These are phyloP conservation scores for Brachynemurus nebulosus DNA, from an alignment of 2,888 invertebrate genomes.

Conservation along the genomic window DNA sequence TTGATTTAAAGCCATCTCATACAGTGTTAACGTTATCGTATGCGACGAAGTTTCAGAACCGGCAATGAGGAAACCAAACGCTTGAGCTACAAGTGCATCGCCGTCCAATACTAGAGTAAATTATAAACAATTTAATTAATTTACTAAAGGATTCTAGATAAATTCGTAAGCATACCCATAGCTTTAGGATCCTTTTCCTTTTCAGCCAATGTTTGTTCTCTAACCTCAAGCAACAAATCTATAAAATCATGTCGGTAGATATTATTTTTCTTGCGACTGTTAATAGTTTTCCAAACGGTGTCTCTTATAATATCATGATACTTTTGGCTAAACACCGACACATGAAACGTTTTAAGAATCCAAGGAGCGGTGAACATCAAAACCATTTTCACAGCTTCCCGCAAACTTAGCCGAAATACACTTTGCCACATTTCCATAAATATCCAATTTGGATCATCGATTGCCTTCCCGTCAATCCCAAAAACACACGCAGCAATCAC, in stretches of 20 bases:
- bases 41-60: conserved; percentile 39
- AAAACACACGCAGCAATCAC: conserved; percentile 4
- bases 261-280: conserved; percentile 4
- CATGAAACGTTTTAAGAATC: conserved; percentile 25
- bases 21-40: conserved; percentile 31
- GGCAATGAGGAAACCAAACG: conserved; percentile 35
- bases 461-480: conserved; percentile 2
- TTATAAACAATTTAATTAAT: too few species aligned
- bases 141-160: too few species aligned
- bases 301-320: conserved; percentile 24
- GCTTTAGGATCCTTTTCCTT: too few species aligned
- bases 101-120: not conserved
- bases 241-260: conserved; percentile 7
- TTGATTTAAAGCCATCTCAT: conserved; percentile 31
- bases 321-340: conserved; percentile 24
- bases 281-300: conserved; percentile 24
- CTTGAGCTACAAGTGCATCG: not conserved
- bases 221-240: conserved; percentile 4
- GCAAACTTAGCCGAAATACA: conserved; percentile 25
- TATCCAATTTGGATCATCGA: conserved; percentile 21
- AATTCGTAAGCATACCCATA: too few species aligned
- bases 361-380: conserved; percentile 26
- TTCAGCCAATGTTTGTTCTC: conserved; percentile 1
- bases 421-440: conserved; percentile 28
- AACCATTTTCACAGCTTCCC: conserved; percentile 22